These are phyloP conservation scores for Python bivittatus DNA, from an alignment of 2,113 vertebrate genomes.

Conservation along the genomic window DNA sequence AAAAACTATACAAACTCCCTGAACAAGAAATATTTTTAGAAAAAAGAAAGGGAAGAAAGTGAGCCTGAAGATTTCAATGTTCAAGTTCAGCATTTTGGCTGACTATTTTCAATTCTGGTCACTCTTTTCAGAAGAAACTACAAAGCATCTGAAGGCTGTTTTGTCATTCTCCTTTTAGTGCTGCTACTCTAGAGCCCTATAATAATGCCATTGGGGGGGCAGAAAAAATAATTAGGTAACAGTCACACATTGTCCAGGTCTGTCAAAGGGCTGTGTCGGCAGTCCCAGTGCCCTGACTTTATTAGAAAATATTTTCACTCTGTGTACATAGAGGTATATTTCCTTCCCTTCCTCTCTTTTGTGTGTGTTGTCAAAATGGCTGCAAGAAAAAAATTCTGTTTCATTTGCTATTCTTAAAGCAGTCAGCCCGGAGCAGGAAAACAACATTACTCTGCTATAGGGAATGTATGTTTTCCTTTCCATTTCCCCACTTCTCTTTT, in stretches of 20 bases:
- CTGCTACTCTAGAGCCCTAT: slow-evolving; percentile 12
- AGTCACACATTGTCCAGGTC: neutral
- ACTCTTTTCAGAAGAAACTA: neutral
- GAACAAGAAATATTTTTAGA: neutral
- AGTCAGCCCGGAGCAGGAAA: slow-evolving; percentile 15
- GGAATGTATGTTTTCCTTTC: neutral
- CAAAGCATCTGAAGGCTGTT: slow-evolving; percentile 38
- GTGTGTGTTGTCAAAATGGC: slow-evolving; percentile 4
- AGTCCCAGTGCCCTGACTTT: rapidly evolving
- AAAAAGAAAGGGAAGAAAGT: neutral
- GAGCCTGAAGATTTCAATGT: neutral
- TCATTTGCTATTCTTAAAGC: neutral
- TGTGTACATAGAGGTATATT: neutral
- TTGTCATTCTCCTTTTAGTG: neutral
- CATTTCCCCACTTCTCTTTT: neutral
- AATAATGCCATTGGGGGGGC: neutral
- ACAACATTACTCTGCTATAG: neutral
- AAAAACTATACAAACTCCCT: slow-evolving; percentile 1
- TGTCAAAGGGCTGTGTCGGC: neutral
- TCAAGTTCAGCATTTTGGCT: neutral
- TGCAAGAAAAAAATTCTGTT: neutral
- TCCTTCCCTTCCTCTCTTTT: neutral
- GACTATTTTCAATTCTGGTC: slow-evolving; percentile 3
- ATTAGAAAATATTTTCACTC: neutral
- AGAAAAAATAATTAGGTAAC: rapidly evolving